Evolutionary conservation across 2,888 invertebrate species (phyloP), one percentile per base, ranked within the genome.

Genomic region (Xylophagus ater): DNA sequence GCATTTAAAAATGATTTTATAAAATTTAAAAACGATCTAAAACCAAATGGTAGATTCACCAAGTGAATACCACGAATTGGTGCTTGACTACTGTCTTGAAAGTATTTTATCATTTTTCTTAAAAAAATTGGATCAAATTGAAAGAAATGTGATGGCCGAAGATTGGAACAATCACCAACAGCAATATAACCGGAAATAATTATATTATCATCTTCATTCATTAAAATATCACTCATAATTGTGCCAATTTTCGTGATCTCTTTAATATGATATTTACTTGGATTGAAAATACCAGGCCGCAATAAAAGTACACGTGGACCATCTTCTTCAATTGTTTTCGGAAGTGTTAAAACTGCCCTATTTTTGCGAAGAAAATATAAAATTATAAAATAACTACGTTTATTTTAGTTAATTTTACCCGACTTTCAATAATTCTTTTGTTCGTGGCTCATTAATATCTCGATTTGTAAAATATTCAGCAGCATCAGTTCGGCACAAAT

Each of bases 141-240:
- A 26, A 65, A 62, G 8, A 71, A 51, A 39, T 72, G 66, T 29
- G 56, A 62, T 23, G 72, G 49, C 4, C 68, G 66, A n/a, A 68
- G 59, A 31, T 64, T 63, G 41, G 65, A 55, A 52, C 72, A 54
- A 52, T 76, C 75, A 12, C 71, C 56, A 32, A 75, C 51, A 5
- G 66, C 58, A 26, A 67, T 59, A 58, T 69, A 61, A 37, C 70
- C 70, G 44, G 60, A 52, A 13, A 70, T 57, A 28, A 62, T 57
- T 23, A 63, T 64, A 50, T 70, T 66, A 51, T 74, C 74, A 50
- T 73, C 72, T 53, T 72, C 72, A 14, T 68, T 53, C 51, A 73
- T 51, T 43, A 70, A 53, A 46, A 73, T 67, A 51, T 73, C 73
- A 35, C 67, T 61, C 17, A 72, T 56, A 70, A 74, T 71, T 42